Conservation (phyloP, 2,888 invertebrate species). For the Lumbricus terrestris region DNA sequence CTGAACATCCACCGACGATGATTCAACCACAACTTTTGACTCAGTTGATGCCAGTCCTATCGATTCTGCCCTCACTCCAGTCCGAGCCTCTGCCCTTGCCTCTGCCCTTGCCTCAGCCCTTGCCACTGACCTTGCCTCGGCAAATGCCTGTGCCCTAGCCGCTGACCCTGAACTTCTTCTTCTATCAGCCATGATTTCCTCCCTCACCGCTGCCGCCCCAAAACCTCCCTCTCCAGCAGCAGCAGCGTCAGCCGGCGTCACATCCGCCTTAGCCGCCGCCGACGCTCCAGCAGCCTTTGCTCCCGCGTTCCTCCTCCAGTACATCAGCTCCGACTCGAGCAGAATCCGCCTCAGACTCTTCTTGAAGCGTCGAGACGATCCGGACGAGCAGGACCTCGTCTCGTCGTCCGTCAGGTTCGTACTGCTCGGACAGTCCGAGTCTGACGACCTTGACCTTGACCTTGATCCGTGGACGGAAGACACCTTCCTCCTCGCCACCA, state of each 20-base stretch:
- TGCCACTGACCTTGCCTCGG: background rate
- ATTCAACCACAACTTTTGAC: background rate
- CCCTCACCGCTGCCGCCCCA: background rate
- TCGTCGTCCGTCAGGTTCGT: background rate
- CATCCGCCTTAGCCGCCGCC: background rate
- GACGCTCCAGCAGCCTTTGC: background rate
- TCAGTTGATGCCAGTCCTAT: background rate
- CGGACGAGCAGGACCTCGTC: background rate
- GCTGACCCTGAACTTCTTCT: background rate
- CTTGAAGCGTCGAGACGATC: background rate
- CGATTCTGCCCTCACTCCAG: background rate
- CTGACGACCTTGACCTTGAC: background rate
- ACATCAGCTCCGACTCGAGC: conserved; percentile 13
- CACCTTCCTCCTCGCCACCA: background rate
- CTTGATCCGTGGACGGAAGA: background rate
- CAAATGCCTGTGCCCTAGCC: background rate
- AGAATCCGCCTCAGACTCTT: conserved; percentile 14
- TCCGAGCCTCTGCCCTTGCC: background rate
- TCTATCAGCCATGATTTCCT: background rate
- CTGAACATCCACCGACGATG: background rate
- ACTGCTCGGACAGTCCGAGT: conserved; percentile 9
- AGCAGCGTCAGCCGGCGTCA: background rate
- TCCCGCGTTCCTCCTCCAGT: background rate
- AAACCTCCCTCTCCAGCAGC: too few species aligned
- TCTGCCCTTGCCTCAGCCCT: background rate